Percentiles rank a stretch among this genome's conserved stretches.
These are phyloP conservation scores for Empidonax alnorum DNA, from an alignment of 2,113 vertebrate genomes.

Conservation along the genomic window DNA sequence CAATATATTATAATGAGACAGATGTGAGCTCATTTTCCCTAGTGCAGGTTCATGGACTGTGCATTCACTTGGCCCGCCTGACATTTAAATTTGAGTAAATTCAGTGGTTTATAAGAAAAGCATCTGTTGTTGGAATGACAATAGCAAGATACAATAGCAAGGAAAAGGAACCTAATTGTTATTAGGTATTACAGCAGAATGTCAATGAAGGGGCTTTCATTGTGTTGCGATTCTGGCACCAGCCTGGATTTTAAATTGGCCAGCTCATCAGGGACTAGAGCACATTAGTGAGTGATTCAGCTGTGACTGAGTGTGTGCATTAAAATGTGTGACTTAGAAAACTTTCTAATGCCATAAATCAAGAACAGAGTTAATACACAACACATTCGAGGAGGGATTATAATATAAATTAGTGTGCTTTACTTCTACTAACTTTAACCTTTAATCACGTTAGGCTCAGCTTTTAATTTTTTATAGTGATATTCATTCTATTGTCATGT, in stretches of 20 bases:
- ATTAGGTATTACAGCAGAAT: conserved; percentile 48
- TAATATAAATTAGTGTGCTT: background rate
- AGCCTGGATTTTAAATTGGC: conserved; percentile 58
- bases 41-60: conserved; percentile 37
- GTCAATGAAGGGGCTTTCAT: conserved; percentile 44
- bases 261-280: conserved; percentile 57
- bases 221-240: conserved; percentile 54
- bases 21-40: conserved; percentile 62
- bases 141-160: conserved; percentile 50
- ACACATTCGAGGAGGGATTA: background rate
- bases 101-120: conserved; percentile 72
- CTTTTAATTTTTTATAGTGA: conserved; percentile 32
- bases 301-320: conserved; percentile 29
- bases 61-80: conserved; percentile 56
- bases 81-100: conserved; percentile 75
- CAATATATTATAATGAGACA: conserved; percentile 67
- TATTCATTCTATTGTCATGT: background rate
- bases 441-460: conserved; percentile 10
- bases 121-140: conserved; percentile 72
- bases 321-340: conserved; percentile 8
- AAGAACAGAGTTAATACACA: conserved; percentile 29
- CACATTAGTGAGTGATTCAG: conserved; percentile 62
- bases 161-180: conserved; percentile 65
- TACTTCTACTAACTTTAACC: background rate
- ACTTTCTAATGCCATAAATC: conserved; percentile 68